Conservation (phyloP, 2,113 vertebrate species). For the Callopanchax toddi region DNA sequence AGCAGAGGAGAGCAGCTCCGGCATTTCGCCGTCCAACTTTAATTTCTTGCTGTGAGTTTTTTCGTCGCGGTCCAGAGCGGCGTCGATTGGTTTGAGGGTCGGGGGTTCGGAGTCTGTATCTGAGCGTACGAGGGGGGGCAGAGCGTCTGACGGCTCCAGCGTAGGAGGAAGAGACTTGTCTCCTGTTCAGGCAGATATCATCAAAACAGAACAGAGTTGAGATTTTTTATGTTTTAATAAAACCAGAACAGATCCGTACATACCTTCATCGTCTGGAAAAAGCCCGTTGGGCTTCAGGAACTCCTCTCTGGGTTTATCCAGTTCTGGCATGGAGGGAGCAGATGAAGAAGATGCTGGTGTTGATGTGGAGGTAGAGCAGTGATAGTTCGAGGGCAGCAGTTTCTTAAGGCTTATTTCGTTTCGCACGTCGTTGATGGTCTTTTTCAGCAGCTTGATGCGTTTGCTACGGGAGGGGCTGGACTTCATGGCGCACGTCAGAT, state of each 20-base stretch:
- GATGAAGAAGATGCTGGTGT: constrained; percentile 21
- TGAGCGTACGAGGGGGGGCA: constrained; percentile 89
- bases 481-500: constrained; percentile 94
- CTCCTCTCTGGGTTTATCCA: constrained; percentile 36
- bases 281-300: constrained; percentile 51
- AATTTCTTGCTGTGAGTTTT: constrained; percentile 80
- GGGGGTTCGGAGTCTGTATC: constrained; percentile 93
- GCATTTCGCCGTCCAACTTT: constrained; percentile 84
- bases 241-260: constrained; percentile 3
- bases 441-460: constrained; percentile 92
- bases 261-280: constrained; percentile 70
- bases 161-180: constrained; percentile 97
- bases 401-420: constrained; percentile 87
- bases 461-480: constrained; percentile 94
- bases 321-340: constrained; percentile 3
- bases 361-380: constrained; percentile 29
- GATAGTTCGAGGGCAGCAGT: constrained; percentile 72
- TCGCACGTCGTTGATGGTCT: constrained; percentile 89
- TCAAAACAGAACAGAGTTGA: background rate
- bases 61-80: constrained; percentile 84
- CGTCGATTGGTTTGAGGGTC: constrained; percentile 94
- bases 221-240: background rate
- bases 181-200: constrained; percentile 76
- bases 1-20: constrained; percentile 79
- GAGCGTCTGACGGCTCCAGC: constrained; percentile 94